These are phyloP conservation scores for Lycocorax pyrrhopterus DNA, from an alignment of 2,113 vertebrate species.

Conservation along the genomic window DNA sequence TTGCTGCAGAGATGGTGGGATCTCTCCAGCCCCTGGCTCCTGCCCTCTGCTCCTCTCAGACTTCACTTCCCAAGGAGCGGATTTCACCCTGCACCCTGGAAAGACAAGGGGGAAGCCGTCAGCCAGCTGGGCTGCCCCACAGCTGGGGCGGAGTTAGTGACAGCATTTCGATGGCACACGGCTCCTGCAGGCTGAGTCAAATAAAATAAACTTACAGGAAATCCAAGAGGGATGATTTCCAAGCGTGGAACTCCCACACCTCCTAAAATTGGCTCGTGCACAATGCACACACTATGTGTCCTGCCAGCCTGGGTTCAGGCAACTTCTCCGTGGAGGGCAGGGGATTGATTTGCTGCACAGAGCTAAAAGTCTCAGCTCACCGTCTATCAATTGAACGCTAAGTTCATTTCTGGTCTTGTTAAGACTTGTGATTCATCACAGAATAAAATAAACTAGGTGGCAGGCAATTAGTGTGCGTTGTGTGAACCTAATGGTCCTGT, in stretches of 20 bases:
- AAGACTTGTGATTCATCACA: constrained; percentile 59
- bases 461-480: constrained; percentile 66
- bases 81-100: background rate
- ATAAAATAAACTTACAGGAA: background rate
- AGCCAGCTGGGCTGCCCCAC: background rate
- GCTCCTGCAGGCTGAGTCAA: background rate
- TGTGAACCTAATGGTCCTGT: constrained; percentile 65
- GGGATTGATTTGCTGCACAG: background rate
- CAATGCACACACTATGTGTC: background rate
- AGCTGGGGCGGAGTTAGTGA: background rate
- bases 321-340: background rate
- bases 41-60: background rate
- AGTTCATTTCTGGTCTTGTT: constrained; percentile 42
- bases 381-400: background rate
- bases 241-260: background rate
- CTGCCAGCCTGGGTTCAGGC: background rate
- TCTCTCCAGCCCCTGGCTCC: background rate
- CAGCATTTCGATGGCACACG: accelerated
- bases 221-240: background rate
- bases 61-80: background rate
- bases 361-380: background rate
- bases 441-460: constrained; percentile 61
- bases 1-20: background rate
- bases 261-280: background rate
- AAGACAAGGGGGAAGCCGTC: background rate